A percentile compares a stretch with the other conserved stretches of the same genome.
Evolutionary conservation across 2,797 vertebrate species (phyloP).

Genomic region (Lagodon rhomboides): DNA sequence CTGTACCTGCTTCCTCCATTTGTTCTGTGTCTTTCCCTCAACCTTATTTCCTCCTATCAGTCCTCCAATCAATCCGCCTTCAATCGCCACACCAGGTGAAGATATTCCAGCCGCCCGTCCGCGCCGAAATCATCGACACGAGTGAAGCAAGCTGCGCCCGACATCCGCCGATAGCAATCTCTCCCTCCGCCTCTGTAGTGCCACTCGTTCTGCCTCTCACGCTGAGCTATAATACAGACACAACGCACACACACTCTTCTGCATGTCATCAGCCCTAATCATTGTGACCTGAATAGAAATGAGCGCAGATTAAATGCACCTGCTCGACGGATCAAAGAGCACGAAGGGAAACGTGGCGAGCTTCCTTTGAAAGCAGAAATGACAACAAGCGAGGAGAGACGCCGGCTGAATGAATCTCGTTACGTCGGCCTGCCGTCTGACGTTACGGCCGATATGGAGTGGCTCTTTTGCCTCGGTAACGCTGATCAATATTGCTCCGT

Average conservation of each 20-base stretch:
- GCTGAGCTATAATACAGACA: not conserved
- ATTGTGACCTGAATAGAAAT: slow-evolving; percentile 47
- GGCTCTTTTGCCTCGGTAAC: slow-evolving; percentile 38
- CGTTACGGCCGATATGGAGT: slow-evolving; percentile 25
- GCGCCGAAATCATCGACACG: slow-evolving; percentile 27
- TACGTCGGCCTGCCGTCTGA: slow-evolving; percentile 39
- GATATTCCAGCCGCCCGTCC: slow-evolving; percentile 19
- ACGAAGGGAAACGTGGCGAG: slow-evolving; percentile 1
- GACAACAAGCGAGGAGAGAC: slow-evolving; percentile 27
- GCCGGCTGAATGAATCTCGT: slow-evolving; percentile 45
- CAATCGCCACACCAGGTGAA: slow-evolving; percentile 26
- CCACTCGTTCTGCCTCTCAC: slow-evolving; percentile 22
- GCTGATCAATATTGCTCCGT: slow-evolving; percentile 62
- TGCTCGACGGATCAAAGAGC: slow-evolving; percentile 35
- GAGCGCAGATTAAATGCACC: slow-evolving; percentile 41
- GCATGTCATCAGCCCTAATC: slow-evolving; percentile 34
- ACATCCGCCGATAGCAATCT: slow-evolving; percentile 28
- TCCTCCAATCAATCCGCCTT: slow-evolving; percentile 44
- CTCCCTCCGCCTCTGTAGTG: slow-evolving; percentile 3
- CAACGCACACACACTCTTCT: not conserved
- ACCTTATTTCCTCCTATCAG: slow-evolving; percentile 39
- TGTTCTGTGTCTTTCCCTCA: slow-evolving; percentile 21
- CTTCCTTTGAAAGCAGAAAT: slow-evolving; percentile 30
- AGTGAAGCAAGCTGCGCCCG: not conserved
- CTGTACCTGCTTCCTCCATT: slow-evolving; percentile 21